Evolutionary conservation across 2,113 vertebrate species (phyloP), one percentile per base, ranked within the genome.

Genomic region (Theristicus caerulescens): DNA sequence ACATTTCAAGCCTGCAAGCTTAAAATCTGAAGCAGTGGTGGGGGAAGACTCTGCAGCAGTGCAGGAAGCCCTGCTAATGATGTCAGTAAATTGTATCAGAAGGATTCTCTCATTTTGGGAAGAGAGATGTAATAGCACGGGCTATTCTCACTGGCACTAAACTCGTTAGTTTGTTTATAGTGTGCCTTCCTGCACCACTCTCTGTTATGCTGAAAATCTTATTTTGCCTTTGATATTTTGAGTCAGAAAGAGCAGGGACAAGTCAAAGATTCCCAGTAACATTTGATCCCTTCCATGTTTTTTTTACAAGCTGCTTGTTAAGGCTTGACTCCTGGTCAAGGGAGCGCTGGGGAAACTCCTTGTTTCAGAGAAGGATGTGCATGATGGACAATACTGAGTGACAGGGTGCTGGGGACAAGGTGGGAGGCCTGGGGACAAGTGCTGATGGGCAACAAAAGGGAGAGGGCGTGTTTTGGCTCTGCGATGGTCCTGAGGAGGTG

Each of bases 31-130:
- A 65, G 85, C 64, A 55, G 66, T 17, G 9, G 59, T 4, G 57
- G 16, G 74, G 70, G 67, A 51, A 95, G 88, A 66, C 88, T 77
- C 62, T 52, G 93, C 74, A 55, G 89, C 94, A 40, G 91, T 0
- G 20, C 96, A 66, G 78, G 95, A 94, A 96, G 88, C 85, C 52
- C 77, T 21, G 90, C 79, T 97, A 97, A 97, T 97, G 97, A 96
- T 59, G 76, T 94, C 95, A 86, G 94, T 90, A 96, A 97, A 97
- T 97, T 96, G 90, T 94, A 96, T 95, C 90, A 93, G 95, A 96
- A 96, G 96, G 95, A 94, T 97, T 96, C n/a, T 91, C 97, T 97
- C 95, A 93, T 97, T 97, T 95, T 90, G 85, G 82, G 65, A 96
- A 96, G 96, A 97, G 95, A 86, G 96, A 94, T 97, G 96, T 86